phyloP scores from a whole-genome alignment of 2,888 invertebrate species.

The Apoda limacodes region DNA sequence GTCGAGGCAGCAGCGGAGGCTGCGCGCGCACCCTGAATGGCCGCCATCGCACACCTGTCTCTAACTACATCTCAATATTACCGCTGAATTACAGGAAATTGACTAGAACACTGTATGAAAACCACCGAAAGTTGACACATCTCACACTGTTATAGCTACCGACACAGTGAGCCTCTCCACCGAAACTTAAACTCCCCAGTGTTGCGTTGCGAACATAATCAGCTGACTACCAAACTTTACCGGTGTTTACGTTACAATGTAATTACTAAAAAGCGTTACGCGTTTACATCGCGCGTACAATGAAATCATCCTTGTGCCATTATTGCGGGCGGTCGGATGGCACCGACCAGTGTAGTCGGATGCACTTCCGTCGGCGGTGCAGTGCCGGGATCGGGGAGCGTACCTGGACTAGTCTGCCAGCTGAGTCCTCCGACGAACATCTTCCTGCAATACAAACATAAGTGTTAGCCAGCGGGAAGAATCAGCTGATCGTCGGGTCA shows the following conservation, averaged over 20 bases:
- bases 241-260: constrained; percentile 49
- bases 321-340: constrained; percentile 33
- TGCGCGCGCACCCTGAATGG: constrained; percentile 68
- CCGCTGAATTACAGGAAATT: constrained; percentile 48
- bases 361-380: constrained; percentile 43
- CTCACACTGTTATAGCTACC: constrained; percentile 27
- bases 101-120: constrained; percentile 27
- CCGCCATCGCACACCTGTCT: constrained; percentile 63
- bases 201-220: constrained; percentile 44
- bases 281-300: constrained; percentile 30
- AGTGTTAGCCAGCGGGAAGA: constrained; percentile 40
- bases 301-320: constrained; percentile 29
- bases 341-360: constrained; percentile 39
- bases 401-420: constrained; percentile 99
- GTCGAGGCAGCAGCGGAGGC: constrained; percentile 38
- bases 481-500: constrained; percentile 21
- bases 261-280: constrained; percentile 41
- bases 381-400: constrained; percentile 48
- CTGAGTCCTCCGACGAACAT: constrained; percentile 99
- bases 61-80: constrained; percentile 45
- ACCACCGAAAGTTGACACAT: constrained; percentile 21
- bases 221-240: constrained; percentile 66
- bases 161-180: constrained; percentile 29
- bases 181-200: constrained; percentile 29
- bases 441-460: constrained; percentile 90